A percentile compares a stretch with the other conserved stretches of the same genome.
Conservation (phyloP, 1,140 invertebrate species). For the Diorhabda elongata region DNA sequence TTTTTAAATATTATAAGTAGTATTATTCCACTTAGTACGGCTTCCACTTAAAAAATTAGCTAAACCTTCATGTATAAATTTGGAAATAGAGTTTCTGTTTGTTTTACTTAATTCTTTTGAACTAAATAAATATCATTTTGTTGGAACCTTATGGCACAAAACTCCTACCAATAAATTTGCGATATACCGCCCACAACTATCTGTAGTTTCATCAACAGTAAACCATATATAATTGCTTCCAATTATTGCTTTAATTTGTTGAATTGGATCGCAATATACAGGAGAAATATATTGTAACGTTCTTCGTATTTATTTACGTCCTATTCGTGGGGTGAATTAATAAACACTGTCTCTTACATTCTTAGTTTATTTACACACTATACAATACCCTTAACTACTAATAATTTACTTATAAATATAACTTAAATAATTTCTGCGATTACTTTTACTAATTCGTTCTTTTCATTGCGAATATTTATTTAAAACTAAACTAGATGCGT, state of each 20-base stretch:
- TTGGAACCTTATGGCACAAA: conserved; percentile 3
- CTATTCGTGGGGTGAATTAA: too few relatives aligned
- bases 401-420: not conserved
- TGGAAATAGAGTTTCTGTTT: conserved; percentile 6
- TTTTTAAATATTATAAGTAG: conserved; percentile 26
- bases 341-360: too few relatives aligned
- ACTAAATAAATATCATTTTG: conserved; percentile 9
- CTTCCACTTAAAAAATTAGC: conserved; percentile 8
- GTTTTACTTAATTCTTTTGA: conserved; percentile 18
- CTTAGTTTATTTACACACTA: too few relatives aligned
- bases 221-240: not conserved
- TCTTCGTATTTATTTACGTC: too few relatives aligned
- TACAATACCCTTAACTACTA: not conserved
- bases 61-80: conserved; percentile 13
- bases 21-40: conserved; percentile 17
- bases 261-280: not conserved
- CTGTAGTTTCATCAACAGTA: conserved; percentile 10
- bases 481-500: too few relatives aligned
- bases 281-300: too few relatives aligned
- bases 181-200: conserved; percentile 10
- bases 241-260: conserved; percentile 1
- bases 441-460: too few relatives aligned
- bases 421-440: too few relatives aligned
- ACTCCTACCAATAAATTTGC: conserved; percentile 15
- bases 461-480: not conserved